Evolutionary conservation across 2,888 invertebrate genomes (phyloP), one percentile per base, ranked within the genome.

Genomic region (Oscheius sp.): DNA sequence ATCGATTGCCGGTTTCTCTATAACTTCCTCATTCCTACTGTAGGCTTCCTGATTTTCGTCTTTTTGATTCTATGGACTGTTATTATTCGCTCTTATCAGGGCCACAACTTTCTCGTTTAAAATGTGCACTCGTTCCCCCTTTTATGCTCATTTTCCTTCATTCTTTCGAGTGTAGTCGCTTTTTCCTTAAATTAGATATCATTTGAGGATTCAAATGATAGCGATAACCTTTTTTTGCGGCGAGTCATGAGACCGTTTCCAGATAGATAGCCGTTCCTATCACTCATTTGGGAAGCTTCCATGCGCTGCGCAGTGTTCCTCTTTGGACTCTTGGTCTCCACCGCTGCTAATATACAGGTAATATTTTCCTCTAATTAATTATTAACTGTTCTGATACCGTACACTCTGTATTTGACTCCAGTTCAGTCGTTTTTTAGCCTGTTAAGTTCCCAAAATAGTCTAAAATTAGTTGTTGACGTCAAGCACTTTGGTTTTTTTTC

Each of bases 231-330:
- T 52, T 66, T 66, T 49, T 52, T n/a, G n/a, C n/a, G n/a, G 18
- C 27, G 18, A 23, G 66, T 66, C 66, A 66, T 66, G 66, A 66
- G 49, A 66, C 66, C 52, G 29, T 29, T 66, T 66, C 66, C 66
- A 66, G 66, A 66, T 66, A 66, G 66, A 25, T 66, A 43, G 49
- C 29, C 27, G 21, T 25, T 49, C 52, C 66, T 66, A 66, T 52
- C 66, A 43, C 61, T 61, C 61, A 66, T 9, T 49, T 49, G 29
- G 35, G 35, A n/a, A 35, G 66, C 27, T 52, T 27, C 66, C 16
- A 66, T 66, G 66, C 27, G 25, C n/a, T 35, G 46, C 52, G 66
- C 52, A 35, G 52, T 66, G n/a, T 52, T 66, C 18, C 29, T 66
- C 27, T 25, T 66, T 35, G 49, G 52, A 12, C 18, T 66, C 1